A percentile compares a stretch with the other conserved stretches of the same genome.
phyloP scores from a whole-genome alignment of 2,888 invertebrate genomes.

The Embidobia sp. region DNA sequence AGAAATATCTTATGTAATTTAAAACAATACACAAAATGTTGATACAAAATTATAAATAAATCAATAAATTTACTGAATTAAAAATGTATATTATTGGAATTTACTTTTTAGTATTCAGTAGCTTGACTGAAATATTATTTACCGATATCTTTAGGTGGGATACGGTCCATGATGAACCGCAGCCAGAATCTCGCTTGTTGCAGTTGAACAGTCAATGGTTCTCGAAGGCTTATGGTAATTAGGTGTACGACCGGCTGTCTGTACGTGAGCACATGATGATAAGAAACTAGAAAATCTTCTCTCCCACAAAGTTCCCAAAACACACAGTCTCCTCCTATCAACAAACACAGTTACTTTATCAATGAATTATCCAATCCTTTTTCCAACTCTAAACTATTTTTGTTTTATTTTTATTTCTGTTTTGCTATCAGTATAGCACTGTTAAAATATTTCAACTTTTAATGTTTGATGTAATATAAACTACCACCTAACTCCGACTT shows the following conservation, averaged over 20 bases:
- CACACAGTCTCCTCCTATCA: constrained; percentile 82
- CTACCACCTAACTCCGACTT: constrained; percentile 69
- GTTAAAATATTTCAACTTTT: no score
- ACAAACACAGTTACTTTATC: not conserved
- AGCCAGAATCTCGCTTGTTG: constrained; percentile 89
- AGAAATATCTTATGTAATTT: no score
- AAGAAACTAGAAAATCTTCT: constrained; percentile 86
- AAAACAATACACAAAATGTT: no score
- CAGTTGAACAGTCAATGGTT: constrained; percentile 86
- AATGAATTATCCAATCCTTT: not conserved
- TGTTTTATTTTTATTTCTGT: not conserved
- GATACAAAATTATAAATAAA: no score
- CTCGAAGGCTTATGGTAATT: constrained; percentile 86
- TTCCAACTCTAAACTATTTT: not conserved
- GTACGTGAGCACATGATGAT: constrained; percentile 87
- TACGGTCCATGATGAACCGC: constrained; percentile 87
- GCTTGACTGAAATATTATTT: no score
- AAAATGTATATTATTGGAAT: no score
- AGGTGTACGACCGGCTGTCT: constrained; percentile 83
- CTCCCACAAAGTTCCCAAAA: constrained; percentile 88
- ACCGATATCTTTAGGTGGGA: constrained; percentile 85
- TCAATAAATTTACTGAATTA: no score
- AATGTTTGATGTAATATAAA: not conserved
- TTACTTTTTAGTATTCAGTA: no score
- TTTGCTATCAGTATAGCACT: no score